Evolutionary conservation across 2,888 invertebrate genomes (phyloP).

Genomic region (Athrips mouffetella): DNA sequence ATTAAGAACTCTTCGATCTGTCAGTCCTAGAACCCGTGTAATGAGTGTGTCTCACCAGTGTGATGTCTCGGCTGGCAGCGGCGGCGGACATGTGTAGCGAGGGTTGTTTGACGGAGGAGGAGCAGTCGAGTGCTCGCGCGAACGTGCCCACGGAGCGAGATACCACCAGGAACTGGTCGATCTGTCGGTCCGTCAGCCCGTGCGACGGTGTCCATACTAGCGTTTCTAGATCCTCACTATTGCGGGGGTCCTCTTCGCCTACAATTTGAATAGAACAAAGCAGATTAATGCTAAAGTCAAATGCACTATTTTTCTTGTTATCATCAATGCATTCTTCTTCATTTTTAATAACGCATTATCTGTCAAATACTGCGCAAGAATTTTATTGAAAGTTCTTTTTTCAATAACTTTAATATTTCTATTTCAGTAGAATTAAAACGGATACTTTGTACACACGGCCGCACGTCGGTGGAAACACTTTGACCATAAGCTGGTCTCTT

Average conservation of each 20-base stretch:
- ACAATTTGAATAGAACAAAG: slow-evolving; percentile 37
- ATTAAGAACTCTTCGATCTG: too few species aligned
- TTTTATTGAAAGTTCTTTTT: too few species aligned
- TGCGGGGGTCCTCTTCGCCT: slow-evolving; percentile 82
- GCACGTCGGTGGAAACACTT: too few species aligned
- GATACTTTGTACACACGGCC: too few species aligned
- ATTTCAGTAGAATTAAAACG: too few species aligned
- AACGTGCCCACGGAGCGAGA: slow-evolving; percentile 98
- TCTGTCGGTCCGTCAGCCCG: slow-evolving; percentile 94
- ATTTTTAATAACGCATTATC: too few species aligned
- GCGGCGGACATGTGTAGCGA: slow-evolving; percentile 99
- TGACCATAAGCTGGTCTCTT: too few species aligned
- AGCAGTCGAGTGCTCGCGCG: slow-evolving; percentile 98
- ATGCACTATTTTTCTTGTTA: too few species aligned
- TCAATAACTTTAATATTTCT: too few species aligned
- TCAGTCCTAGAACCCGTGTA: too few species aligned
- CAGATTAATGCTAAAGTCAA: not conserved
- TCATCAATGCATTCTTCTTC: too few species aligned
- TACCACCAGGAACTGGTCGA: slow-evolving; percentile 98
- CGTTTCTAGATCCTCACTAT: slow-evolving; percentile 89
- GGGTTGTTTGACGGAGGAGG: slow-evolving; percentile 98
- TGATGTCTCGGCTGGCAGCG: slow-evolving; percentile 98
- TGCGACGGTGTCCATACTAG: slow-evolving; percentile 97
- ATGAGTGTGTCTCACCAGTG: slow-evolving; percentile 83
- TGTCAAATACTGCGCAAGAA: too few species aligned